Percentiles rank a stretch among this genome's conserved stretches.
These are phyloP conservation scores for Mizuhopecten yessoensis DNA, from an alignment of 1,140 invertebrate genomes.

Conservation along the genomic window DNA sequence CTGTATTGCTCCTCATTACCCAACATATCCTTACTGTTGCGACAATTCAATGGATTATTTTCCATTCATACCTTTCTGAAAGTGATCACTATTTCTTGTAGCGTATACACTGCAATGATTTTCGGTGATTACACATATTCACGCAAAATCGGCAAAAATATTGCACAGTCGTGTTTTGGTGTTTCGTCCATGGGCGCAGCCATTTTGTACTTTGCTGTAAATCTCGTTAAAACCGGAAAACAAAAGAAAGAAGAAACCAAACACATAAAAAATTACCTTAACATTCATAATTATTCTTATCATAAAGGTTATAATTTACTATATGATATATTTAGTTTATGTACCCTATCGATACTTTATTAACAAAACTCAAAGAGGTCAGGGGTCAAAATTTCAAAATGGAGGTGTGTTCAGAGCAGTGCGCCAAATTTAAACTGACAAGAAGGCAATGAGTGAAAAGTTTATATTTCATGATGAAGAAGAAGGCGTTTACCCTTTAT, in stretches of 20 bases:
- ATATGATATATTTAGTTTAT: background rate
- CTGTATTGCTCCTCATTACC: background rate
- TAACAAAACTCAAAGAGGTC: background rate
- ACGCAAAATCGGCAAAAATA: background rate
- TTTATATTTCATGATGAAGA: conserved; percentile 47
- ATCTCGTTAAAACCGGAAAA: background rate
- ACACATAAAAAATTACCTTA: background rate
- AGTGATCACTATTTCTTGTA: background rate
- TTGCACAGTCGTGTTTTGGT: background rate
- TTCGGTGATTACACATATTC: background rate
- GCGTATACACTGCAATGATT: background rate
- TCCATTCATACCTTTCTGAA: background rate
- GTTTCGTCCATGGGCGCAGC: background rate
- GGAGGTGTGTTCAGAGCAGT: conserved; percentile 37
- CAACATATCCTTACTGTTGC: background rate
- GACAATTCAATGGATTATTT: background rate
- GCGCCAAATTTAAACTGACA: conserved; percentile 62
- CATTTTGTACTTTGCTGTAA: background rate
- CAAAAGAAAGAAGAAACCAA: background rate
- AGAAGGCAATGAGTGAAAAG: background rate
- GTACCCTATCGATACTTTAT: background rate
- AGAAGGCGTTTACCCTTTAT: conserved; percentile 60
- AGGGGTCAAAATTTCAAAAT: conserved; percentile 9
- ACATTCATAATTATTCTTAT: no score
- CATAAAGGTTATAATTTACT: no score